Base-by-base conservation (phyloP, 2,888 invertebrate species). In the Caenorhabditis wallacei region DNA sequence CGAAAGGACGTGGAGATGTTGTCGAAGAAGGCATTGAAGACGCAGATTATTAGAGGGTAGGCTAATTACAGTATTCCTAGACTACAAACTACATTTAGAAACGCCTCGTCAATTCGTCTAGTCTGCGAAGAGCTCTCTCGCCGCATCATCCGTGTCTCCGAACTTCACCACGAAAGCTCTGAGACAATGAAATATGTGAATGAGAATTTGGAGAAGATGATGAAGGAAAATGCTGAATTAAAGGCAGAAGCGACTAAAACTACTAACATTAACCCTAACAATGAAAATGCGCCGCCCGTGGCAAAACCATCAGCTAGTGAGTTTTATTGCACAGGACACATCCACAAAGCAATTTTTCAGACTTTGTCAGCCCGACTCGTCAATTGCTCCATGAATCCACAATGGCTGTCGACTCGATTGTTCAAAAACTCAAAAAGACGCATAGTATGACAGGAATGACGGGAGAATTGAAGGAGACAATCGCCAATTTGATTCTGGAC, bases 351-450 rank as follows among this genome's bases (percentile, higher is more conserved):
- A n/a, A n/a, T 20, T 37, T 37, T 75, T 26, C 56, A 72, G 75
- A 82, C 18, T 82, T 66, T 57, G 30, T 54, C 16, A 64, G 71
- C 22, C 82, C 79, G 10, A 83, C 82, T 13, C 82, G 82, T 30
- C 79, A 79, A 64, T 26, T 83, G 5, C 78, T 83, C 5, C 74
- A 66, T 46, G 82, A 83, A 26, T 53, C 79, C 0, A 83, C 82
- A 1, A 61, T 71, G 61, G 74, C 74, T 4, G 79, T 83, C 37
- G 79, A 83, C 30, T 56, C 74, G 0, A 83, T 83, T 20, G 79
- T 83, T 1, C 82, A 83, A 37, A 54, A 51, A 16, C 48, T 79
- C 43, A 83, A 83, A 26, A 83, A 69, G 53, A 74, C 78, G 10
- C 48, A 40, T 16, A 56, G 10, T 0, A 56, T 69, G 61, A 11